Base-by-base conservation (phyloP, 1,140 invertebrate genomes). In the Mesaphorura yosii region DNA sequence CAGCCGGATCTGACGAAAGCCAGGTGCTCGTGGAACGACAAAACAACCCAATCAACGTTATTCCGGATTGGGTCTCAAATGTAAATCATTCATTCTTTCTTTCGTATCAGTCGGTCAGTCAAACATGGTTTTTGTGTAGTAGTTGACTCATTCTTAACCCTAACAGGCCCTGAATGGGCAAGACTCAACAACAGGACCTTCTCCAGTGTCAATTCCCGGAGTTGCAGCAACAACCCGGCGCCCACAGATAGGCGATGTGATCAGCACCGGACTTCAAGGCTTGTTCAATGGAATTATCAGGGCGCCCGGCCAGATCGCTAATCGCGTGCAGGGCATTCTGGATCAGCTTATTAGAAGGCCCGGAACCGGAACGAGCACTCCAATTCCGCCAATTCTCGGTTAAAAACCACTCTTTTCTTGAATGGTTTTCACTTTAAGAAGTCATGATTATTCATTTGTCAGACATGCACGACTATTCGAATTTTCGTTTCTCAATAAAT, bases 271-370 rank as follows among this genome's bases (percentile, higher is more conserved):
- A 34, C 23, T 46, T 10, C 44, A 46, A 22, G 10, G 7, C 4
- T 26, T 46, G 6, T 25, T 46, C 23, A 22, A 46, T 15, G 44
- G 44, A 23, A 7, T 46, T 15, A 27, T 46, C 44, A 14, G 22
- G 23, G 44, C 44, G 22, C 44, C 44, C 12, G 23, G 44, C 12
- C 14, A 46, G 6, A 46, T 46, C 17, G 44, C 44, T 4, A 46
- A 7, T 7, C 15, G 44, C 17, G 44, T 46, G 15, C 44, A 46
- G 23, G 23, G 23, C 12, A 46, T 46, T 22, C 12, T 46, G 6
- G 12, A 46, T 7, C 22, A 27, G 19, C 5, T 46, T 7, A 22
- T 46, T 5, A 22, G 44, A 7, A 46, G 44, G 23, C 15, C 15
- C 12, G 7, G 22, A 7, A 26, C 44, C 23, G 17, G n/a, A 6